Evolutionary conservation across 1,140 invertebrate genomes (phyloP), one percentile per base, ranked within the genome.

Genomic region (Goniozus legneri): DNA sequence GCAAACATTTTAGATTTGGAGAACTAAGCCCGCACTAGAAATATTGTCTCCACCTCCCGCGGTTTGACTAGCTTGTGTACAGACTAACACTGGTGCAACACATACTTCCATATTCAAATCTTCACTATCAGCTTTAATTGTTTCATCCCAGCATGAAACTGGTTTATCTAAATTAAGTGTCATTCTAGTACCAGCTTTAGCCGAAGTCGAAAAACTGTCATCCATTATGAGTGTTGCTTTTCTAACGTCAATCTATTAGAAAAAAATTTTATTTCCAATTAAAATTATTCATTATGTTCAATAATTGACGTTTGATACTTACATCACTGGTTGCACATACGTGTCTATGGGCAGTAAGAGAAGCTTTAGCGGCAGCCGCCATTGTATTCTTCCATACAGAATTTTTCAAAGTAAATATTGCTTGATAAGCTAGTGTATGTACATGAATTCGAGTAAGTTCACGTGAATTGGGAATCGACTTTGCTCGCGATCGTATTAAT

Each of bases 11-110:
- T 75, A 82, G 39, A 91, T 80, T 69, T 93, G 90, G 22, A 88
- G 76, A 20, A 88, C 84, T 3, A 93, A 68, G 14, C 89, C 90
- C 7, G 90, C 88, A 22, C 89, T 87, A 1, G 90, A 92, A 46
- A 94, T 90, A 62, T 93, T 94, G 66, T 94, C 91, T 1, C 91
- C 91, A 10, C 89, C 90, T 1, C 91, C 91, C 0, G 86, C 90
- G 12, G 91, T 93, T 59, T 92, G 84, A 34, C 84, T 80, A 2
- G 88, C 87, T 54, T 89, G 76, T 0, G 87, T 91, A 59, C 91
- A 94, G 0, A 94, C 89, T 3, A 93, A 69, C 2, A 91, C 89
- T 1, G 91, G 90, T 1, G 91, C 88, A 1, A 93, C 80, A 69
- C 91, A 94, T 27, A 92, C 82, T 52, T 88, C 76, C 7, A 87